Evolutionary conservation across 1,140 invertebrate species (phyloP).

Genomic region (Papilio aristodemus): DNA sequence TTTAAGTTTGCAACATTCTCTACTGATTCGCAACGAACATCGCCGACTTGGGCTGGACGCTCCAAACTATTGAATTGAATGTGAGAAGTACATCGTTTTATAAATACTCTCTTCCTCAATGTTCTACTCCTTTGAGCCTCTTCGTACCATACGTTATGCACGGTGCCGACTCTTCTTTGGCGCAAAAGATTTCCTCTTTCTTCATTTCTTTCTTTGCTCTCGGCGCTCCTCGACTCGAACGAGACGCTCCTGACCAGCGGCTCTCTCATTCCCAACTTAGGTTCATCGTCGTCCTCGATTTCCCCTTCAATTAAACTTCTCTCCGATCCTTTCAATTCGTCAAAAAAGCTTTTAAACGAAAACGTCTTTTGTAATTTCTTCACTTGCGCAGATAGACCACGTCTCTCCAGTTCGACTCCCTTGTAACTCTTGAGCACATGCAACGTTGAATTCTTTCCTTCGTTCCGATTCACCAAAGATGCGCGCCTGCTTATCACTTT

Average conservation of each 20-base stretch:
- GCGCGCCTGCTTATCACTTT: constrained; percentile 67
- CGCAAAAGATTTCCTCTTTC: constrained; percentile 38
- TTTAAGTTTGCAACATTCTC: constrained; percentile 37
- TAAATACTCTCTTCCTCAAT: constrained; percentile 56
- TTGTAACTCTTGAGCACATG: constrained; percentile 63
- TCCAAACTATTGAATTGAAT: constrained; percentile 51
- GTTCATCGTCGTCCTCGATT: constrained; percentile 33
- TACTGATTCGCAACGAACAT: constrained; percentile 37
- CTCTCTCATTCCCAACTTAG: constrained; percentile 36
- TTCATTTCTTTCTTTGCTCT: constrained; percentile 33
- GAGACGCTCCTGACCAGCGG: constrained; percentile 50
- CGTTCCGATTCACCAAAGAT: constrained; percentile 57
- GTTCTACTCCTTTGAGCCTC: constrained; percentile 40
- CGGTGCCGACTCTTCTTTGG: constrained; percentile 54
- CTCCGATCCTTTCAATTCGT: constrained; percentile 36
- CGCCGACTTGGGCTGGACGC: constrained; percentile 39
- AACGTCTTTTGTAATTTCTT: constrained; percentile 63
- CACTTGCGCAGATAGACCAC: constrained; percentile 57
- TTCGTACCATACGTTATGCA: constrained; percentile 46
- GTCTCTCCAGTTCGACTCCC: constrained; percentile 51
- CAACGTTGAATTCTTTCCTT: constrained; percentile 50
- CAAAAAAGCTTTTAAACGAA: constrained; percentile 42
- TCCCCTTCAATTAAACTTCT: constrained; percentile 15
- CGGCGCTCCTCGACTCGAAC: constrained; percentile 38
- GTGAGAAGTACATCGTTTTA: constrained; percentile 49